Conservation (phyloP, 2,797 vertebrate genomes). For the Sphenopsis melanotis region DNA sequence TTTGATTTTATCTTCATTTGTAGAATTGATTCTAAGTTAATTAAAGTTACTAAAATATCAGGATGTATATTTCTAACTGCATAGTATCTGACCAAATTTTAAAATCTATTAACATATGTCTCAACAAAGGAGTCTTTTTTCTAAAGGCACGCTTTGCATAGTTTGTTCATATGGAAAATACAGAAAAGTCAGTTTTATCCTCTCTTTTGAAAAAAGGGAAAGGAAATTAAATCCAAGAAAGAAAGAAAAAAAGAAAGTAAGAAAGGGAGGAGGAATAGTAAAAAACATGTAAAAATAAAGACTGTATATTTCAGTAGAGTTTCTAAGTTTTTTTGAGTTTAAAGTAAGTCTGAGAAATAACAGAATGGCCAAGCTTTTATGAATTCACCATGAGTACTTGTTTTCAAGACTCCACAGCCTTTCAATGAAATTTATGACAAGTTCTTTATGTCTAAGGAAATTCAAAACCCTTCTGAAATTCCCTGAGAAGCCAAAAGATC, state of each 20-base stretch:
- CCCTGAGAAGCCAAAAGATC: slow-evolving; percentile 10
- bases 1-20: neutral
- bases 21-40: neutral
- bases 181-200: neutral
- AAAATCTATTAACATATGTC: neutral
- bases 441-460: slow-evolving; percentile 32
- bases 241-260: neutral
- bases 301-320: neutral
- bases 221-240: neutral
- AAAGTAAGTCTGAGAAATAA: slow-evolving; percentile 5
- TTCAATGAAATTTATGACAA: slow-evolving; percentile 47
- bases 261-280: neutral
- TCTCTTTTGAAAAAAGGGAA: neutral
- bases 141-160: neutral
- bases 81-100: neutral
- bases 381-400: slow-evolving; percentile 37
- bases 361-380: slow-evolving; percentile 16
- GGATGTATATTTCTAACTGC: neutral
- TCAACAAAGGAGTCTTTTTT: neutral
- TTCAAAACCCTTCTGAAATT: slow-evolving; percentile 50
- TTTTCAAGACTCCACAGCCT: slow-evolving; percentile 13
- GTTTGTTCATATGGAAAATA: neutral
- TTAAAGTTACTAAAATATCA: neutral
- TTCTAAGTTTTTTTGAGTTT: neutral
- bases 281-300: neutral